Evolutionary conservation across 2,888 invertebrate species (phyloP), one percentile per base, ranked within the genome.

Genomic region (Caenorhabditis afra): DNA sequence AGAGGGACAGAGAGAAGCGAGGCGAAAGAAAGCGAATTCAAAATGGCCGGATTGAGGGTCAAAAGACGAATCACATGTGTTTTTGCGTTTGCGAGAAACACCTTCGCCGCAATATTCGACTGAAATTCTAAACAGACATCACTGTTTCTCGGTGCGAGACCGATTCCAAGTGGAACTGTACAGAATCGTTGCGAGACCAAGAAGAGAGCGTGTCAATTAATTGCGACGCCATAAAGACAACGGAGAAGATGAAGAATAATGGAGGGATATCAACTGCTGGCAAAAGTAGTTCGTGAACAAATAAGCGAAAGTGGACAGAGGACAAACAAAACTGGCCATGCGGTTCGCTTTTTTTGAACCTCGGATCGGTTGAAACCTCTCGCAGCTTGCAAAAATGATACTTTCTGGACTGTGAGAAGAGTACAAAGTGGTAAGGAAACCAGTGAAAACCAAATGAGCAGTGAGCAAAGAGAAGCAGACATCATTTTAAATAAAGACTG

Each of bases 211-310:
- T 29, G 29, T 29, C 7, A 29, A 29, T 29, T 29, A 29, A 29
- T 29, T 29, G 29, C 29, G 29, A 29, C 29, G 29, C 29, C 29
- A 29, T 7, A 29, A 29, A 29, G 29, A 29, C 29, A 29, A 29
- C 29, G 29, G 7, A 29, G 29, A 29, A 29, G 29, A 29, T 29
- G 29, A 29, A 29, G 29, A 29, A 29, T 11, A 10, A 37, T 37
- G 37, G 37, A 20, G 22, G n/a, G 22, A 39, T 14, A n/a, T 45
- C 23, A 23, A 23, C 45, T n/a, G 16, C n/a, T 29, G 50, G 50
- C 39, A 50, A 22, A 16, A 20, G 62, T 49, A 50, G 49, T 62
- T 62, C 62, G 62, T 62, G 62, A 62, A 62, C 62, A 62, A 62
- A 62, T 29, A 29, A 29, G 29, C 29, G 29, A 29, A 29, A 29